Conservation (phyloP, 35 echinoderm and acorn worm genomes). For the Hemicentrotus pulcherrimus region DNA sequence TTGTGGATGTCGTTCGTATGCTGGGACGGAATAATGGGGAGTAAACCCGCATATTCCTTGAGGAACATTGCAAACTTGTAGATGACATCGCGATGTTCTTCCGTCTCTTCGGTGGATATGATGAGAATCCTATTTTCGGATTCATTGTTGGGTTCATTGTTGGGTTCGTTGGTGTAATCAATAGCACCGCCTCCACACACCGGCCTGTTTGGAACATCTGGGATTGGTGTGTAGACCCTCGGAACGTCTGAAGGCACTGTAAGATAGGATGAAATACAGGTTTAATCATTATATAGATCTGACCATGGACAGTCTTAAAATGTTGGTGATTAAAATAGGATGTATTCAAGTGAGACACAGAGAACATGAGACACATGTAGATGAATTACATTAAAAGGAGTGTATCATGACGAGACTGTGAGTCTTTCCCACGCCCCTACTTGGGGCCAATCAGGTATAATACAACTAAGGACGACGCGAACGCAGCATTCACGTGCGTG, state of each 20-base stretch:
- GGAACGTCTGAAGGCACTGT: background rate
- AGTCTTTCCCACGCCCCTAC: too few species aligned
- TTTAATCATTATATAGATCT: too few species aligned
- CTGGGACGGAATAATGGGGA: constrained; percentile 14
- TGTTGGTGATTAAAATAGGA: too few species aligned
- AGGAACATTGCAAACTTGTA: constrained; percentile 12
- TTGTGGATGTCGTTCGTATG: background rate
- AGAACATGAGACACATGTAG: too few species aligned
- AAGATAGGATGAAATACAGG: background rate
- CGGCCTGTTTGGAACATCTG: background rate
- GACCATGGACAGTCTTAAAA: too few species aligned
- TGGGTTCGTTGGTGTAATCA: too few species aligned
- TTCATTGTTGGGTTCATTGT: background rate
- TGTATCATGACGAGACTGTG: too few species aligned
- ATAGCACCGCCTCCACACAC: background rate
- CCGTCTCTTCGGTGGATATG: constrained; percentile 22
- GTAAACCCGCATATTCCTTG: background rate
- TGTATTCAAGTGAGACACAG: too few species aligned
- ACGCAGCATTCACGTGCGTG: too few species aligned
- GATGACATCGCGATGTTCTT: constrained; percentile 9
- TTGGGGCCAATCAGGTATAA: too few species aligned
- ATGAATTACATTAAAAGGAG: too few species aligned
- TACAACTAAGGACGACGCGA: too few species aligned
- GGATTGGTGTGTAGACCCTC: background rate
- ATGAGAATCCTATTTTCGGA: background rate